These are phyloP conservation scores for Pantherophis vulpinus DNA, from an alignment of 2,797 vertebrate species.

Conservation along the genomic window DNA sequence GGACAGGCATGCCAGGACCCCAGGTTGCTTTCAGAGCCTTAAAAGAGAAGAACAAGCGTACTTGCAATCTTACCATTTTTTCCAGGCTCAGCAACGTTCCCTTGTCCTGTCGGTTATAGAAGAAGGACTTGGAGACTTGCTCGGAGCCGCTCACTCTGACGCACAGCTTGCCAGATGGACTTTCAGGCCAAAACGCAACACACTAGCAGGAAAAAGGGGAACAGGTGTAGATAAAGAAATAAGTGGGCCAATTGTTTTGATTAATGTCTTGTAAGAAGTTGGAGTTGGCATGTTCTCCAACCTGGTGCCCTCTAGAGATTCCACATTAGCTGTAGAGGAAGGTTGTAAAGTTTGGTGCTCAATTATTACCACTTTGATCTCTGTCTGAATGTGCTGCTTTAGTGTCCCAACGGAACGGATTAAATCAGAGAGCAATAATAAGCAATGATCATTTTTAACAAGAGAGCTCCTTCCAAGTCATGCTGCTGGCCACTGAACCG, in stretches of 20 bases:
- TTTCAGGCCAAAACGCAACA: slow-evolving; percentile 93
- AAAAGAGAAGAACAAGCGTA: background rate
- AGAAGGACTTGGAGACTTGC: slow-evolving; percentile 82
- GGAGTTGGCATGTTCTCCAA: background rate
- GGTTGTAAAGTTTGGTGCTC: background rate
- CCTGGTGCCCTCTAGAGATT: background rate
- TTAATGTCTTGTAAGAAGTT: background rate
- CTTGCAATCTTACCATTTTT: slow-evolving; percentile 76
- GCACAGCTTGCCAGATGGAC: slow-evolving; percentile 81
- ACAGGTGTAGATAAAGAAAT: background rate
- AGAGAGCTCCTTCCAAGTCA: background rate
- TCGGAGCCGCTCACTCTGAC: slow-evolving; percentile 85
- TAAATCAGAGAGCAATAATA: background rate
- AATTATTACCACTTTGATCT: background rate
- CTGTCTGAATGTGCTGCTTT: background rate
- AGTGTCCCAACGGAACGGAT: background rate
- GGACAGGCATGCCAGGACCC: background rate
- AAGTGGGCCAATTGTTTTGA: background rate
- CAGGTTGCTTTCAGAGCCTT: background rate
- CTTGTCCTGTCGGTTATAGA: slow-evolving; percentile 86
- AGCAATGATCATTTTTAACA: background rate
- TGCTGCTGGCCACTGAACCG: background rate
- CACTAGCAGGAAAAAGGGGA: slow-evolving; percentile 72
- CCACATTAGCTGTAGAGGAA: background rate
- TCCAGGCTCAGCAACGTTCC: slow-evolving; percentile 87